Evolutionary conservation across 2,113 vertebrate species (phyloP).

Genomic region (Salvelinus alpinus): DNA sequence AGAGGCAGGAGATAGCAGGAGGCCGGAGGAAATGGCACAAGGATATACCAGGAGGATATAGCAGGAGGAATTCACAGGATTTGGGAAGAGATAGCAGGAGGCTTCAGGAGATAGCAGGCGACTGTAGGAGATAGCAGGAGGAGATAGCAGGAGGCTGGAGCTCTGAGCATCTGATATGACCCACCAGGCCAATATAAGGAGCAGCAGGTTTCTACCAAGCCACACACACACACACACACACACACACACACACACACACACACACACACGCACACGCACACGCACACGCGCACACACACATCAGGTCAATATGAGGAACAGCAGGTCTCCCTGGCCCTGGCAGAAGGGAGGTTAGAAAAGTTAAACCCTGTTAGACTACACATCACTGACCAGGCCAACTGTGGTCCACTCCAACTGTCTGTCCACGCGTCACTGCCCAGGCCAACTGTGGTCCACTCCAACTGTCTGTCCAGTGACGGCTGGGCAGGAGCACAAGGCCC

Average conservation of each 20-base stretch:
- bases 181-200: conserved; percentile 88
- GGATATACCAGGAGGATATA: too few relatives aligned
- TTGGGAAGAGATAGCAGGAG: too few relatives aligned
- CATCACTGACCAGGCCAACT: conserved; percentile 87
- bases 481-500: conserved; percentile 35
- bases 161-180: conserved; percentile 71
- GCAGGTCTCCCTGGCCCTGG: conserved; percentile 89
- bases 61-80: too few relatives aligned
- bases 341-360: conserved; percentile 97
- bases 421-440: conserved; percentile 80
- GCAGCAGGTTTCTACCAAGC: conserved; percentile 80
- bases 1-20: too few relatives aligned
- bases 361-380: conserved; percentile 97
- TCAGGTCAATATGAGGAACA: conserved; percentile 96
- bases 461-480: conserved; percentile 56
- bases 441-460: conserved; percentile 77
- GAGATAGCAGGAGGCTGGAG: conserved; percentile 54
- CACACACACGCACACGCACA: too few relatives aligned
- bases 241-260: too few relatives aligned
- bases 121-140: too few relatives aligned
- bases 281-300: too few relatives aligned
- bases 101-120: too few relatives aligned
- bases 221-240: too few relatives aligned
- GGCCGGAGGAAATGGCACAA: too few relatives aligned
- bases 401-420: conserved; percentile 76